phyloP scores from a whole-genome alignment of 2,113 vertebrate species.

The Hippocampus zosterae region DNA sequence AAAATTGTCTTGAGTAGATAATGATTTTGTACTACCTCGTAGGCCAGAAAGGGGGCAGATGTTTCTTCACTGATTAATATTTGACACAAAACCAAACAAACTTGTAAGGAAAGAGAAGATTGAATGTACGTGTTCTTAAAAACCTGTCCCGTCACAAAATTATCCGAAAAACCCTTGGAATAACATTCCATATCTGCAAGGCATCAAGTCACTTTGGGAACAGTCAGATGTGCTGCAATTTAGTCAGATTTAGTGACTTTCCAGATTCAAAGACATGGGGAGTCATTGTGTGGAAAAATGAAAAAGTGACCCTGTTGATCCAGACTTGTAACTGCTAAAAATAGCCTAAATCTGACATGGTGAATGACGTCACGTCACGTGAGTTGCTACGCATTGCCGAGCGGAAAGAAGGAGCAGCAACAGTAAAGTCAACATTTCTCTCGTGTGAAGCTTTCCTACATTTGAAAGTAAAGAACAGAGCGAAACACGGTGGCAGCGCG shows the following conservation, averaged over 20 bases:
- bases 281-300: not conserved
- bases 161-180: not conserved
- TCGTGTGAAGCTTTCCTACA: too few species aligned
- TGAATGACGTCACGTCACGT: too few species aligned
- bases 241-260: not conserved
- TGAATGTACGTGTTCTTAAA: not conserved
- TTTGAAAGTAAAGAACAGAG: too few species aligned
- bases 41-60: not conserved
- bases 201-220: not conserved
- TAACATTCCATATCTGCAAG: conserved; percentile 1
- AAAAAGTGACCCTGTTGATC: not conserved
- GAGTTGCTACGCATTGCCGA: too few species aligned
- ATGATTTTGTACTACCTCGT: not conserved
- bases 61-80: not conserved
- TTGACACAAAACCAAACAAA: not conserved
- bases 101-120: not conserved
- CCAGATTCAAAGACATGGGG: not conserved
- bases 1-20: not conserved
- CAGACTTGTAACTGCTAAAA: not conserved
- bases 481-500: too few species aligned
- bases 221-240: not conserved
- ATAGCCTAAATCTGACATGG: not conserved
- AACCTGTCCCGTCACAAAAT: not conserved
- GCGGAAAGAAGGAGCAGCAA: too few species aligned
- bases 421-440: too few species aligned